Evolutionary conservation across 2,797 vertebrate species (phyloP), one percentile per base, ranked within the genome.

Genomic region (Nyctalus aviator): DNA sequence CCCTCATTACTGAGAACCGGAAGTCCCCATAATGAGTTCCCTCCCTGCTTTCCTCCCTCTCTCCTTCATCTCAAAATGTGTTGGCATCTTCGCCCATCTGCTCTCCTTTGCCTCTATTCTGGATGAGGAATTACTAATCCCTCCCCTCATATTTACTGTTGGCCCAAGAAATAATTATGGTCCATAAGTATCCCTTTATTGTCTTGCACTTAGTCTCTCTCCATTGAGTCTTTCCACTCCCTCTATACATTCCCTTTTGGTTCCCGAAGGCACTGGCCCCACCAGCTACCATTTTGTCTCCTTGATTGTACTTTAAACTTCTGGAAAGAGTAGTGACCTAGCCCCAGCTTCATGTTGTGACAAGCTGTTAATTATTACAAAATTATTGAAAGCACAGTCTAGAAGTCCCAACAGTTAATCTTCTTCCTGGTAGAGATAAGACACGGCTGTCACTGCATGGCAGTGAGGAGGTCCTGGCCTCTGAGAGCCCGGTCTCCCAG

Each of bases 321-420:
- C 30, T 82, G 55, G 23, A 53, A 44, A 91, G 77, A 66, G 32
- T 21, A 3, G 17, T 82, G 82, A 83, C 75, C 84, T 83, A 66
- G 48, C n/a, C 11, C 18, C 25, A 21, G 17, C 35, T 84, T 71
- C 59, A 20, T 83, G 37, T 77, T 35, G 68, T 78, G 71, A 86
- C 85, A 50, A 85, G 88, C 75, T 92, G 94, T 92, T 96, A 75
- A 92, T 83, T 89, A 69, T 93, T 94, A 81, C 57, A 86, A 41
- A 84, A 86, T 84, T 35, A 57, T 48, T 72, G 75, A 75, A 88
- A 83, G 82, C 79, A 46, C 6, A 59, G 0, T 62, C 81, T 46
- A 21, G 25, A 85, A 78, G 72, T 50, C 50, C 46, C 21, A 15
- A 2, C 73, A 64, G 72, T 84, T 77, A 41, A 32, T 66, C 1